Conservation (phyloP, 2,797 vertebrate species). For the Taenioides sp. region DNA sequence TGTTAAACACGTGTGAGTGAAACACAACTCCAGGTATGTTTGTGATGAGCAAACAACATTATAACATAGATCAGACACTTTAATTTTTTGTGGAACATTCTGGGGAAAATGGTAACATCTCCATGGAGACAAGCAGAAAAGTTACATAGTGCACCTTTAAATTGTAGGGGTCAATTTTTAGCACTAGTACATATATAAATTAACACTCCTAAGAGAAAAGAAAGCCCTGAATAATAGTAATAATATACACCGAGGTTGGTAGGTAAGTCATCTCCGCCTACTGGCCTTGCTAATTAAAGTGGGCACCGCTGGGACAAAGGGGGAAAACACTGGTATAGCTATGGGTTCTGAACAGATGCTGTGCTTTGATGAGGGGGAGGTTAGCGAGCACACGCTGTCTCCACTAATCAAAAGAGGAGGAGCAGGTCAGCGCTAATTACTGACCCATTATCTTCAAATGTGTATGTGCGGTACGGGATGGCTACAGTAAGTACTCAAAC, state of each 20-base stretch:
- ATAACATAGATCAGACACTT: no score
- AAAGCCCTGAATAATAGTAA: slow-evolving; percentile 59
- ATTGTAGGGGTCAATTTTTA: no score
- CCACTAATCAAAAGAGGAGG: slow-evolving; percentile 41
- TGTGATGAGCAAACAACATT: no score
- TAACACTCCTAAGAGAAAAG: slow-evolving; percentile 47
- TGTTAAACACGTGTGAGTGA: no score
- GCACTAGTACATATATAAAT: slow-evolving; percentile 25
- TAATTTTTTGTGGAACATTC: no score
- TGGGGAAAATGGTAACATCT: no score
- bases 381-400: slow-evolving; percentile 50
- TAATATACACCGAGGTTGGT: slow-evolving; percentile 67
- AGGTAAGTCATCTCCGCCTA: slow-evolving; percentile 65
- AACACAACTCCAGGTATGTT: no score
- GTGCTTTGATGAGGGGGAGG: slow-evolving; percentile 63
- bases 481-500: background rate
- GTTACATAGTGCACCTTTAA: slow-evolving; percentile 12
- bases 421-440: slow-evolving; percentile 43
- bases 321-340: slow-evolving; percentile 50
- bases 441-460: slow-evolving; percentile 19
- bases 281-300: slow-evolving; percentile 70
- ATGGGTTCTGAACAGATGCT: slow-evolving; percentile 68
- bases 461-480: slow-evolving; percentile 1
- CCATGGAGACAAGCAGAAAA: no score
- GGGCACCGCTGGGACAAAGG: slow-evolving; percentile 52